These are phyloP conservation scores for Petrocephalus zakoni DNA, from an alignment of 2,113 vertebrate species.

Conservation along the genomic window DNA sequence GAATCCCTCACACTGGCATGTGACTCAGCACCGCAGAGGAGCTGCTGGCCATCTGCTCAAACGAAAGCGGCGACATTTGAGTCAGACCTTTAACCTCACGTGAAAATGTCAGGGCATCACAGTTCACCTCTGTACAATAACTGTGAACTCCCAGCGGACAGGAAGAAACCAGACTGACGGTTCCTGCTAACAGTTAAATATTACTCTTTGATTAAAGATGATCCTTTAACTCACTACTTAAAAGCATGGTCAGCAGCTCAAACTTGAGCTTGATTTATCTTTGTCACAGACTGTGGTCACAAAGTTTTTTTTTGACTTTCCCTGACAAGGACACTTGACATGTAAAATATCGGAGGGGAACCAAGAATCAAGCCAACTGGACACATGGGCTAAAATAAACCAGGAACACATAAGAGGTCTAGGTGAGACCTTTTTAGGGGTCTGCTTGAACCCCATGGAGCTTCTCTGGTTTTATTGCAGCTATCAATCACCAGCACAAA, in stretches of 20 bases:
- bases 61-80: constrained; percentile 46
- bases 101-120: constrained; percentile 50
- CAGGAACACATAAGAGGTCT: constrained; percentile 16
- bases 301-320: too few relatives aligned
- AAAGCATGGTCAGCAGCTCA: background rate
- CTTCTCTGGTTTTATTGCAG: constrained; percentile 29
- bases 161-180: constrained; percentile 22
- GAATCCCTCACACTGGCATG: constrained; percentile 1
- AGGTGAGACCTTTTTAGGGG: constrained; percentile 24
- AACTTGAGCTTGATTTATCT: background rate
- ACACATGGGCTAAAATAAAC: background rate
- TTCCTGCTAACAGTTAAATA: background rate
- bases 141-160: constrained; percentile 12
- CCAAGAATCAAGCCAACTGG: background rate
- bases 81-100: constrained; percentile 53
- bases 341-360: background rate
- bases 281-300: background rate
- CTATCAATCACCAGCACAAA: constrained; percentile 35
- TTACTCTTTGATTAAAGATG: background rate
- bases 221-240: background rate
- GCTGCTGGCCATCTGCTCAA: constrained; percentile 55
- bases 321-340: background rate
- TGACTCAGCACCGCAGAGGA: background rate
- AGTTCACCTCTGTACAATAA: constrained; percentile 38
- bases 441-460: constrained; percentile 17